These are phyloP conservation scores for Theristicus caerulescens DNA, from an alignment of 2,113 vertebrate genomes.

Conservation along the genomic window DNA sequence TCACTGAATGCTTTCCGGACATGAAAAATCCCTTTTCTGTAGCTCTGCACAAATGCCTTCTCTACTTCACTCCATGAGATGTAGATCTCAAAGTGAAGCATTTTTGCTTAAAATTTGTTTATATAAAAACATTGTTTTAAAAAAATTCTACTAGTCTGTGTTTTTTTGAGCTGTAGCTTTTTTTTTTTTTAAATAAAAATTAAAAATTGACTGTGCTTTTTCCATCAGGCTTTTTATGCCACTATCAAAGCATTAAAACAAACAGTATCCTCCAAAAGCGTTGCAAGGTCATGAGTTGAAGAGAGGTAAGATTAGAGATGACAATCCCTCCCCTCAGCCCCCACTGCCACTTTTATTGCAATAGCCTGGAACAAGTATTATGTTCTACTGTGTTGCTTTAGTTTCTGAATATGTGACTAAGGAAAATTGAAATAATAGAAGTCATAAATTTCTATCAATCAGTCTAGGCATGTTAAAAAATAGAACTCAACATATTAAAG, in stretches of 20 bases:
- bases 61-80: background rate
- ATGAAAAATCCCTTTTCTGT: background rate
- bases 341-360: background rate
- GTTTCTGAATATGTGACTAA: background rate
- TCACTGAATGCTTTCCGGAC: background rate
- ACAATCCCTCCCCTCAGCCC: background rate
- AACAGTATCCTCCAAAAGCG: background rate
- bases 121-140: background rate
- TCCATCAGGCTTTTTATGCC: background rate
- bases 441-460: background rate
- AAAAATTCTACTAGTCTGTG: background rate
- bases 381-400: background rate
- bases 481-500: background rate
- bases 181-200: no score
- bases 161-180: background rate
- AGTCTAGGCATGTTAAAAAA: background rate
- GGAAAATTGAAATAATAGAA: background rate
- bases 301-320: background rate
- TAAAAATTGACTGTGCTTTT: background rate
- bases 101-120: background rate
- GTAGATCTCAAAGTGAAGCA: background rate
- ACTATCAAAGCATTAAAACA: background rate
- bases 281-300: background rate
- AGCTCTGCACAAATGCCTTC: background rate
- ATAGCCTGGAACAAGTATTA: background rate